Conservation (phyloP, 2,113 vertebrate genomes). For the Cacatua alba region DNA sequence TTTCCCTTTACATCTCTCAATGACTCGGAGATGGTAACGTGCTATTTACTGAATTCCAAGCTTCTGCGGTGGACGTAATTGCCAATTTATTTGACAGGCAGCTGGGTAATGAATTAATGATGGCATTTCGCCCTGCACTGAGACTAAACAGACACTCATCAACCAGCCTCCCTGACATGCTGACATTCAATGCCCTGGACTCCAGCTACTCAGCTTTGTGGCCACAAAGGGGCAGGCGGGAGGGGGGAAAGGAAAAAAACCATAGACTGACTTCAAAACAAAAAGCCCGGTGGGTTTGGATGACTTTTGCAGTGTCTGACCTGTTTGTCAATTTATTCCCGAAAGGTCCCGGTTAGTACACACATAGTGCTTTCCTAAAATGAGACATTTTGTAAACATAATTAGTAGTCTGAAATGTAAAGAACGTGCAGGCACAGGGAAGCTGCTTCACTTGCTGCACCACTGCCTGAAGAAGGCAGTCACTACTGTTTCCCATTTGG, state of each 20-base stretch:
- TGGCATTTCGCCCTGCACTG: conserved; percentile 95
- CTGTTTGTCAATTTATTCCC: conserved; percentile 90
- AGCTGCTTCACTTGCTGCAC: conserved; percentile 34
- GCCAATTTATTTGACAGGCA: conserved; percentile 99
- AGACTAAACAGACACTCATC: conserved; percentile 94
- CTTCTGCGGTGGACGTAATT: conserved; percentile 89
- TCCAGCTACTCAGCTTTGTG: conserved; percentile 77
- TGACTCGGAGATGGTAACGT: conserved; percentile 85
- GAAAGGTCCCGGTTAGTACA: conserved; percentile 77
- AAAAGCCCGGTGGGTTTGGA: conserved; percentile 83
- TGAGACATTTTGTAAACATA: conserved; percentile 92
- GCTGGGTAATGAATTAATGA: conserved; percentile 99
- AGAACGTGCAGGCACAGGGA: conserved; percentile 61
- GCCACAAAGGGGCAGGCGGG: conserved; percentile 69
- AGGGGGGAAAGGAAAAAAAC: conserved; percentile 72
- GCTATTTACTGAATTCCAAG: conserved; percentile 97
- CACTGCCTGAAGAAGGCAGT: conserved; percentile 48
- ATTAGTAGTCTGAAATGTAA: conserved; percentile 87
- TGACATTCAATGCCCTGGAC: conserved; percentile 88
- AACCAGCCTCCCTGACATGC: conserved; percentile 83
- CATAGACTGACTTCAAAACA: conserved; percentile 73
- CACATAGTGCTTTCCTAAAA: conserved; percentile 77
- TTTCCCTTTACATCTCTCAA: conserved; percentile 85
- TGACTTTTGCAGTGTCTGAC: conserved; percentile 86
- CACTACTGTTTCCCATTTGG: conserved; percentile 29